Conservation (phyloP, 2,113 vertebrate genomes). For the Ondatra zibethicus region DNA sequence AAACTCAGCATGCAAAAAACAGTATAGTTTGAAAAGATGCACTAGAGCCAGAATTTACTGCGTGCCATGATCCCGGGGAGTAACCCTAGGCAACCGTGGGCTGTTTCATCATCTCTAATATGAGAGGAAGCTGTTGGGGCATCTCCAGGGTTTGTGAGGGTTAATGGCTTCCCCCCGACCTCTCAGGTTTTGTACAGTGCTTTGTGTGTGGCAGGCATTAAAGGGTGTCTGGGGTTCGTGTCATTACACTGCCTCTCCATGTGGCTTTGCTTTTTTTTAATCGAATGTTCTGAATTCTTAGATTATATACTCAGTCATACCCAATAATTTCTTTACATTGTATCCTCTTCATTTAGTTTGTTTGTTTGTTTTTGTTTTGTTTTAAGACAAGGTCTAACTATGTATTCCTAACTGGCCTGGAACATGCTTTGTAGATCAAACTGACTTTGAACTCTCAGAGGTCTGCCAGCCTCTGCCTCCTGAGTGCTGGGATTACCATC, state of each 20-base stretch:
- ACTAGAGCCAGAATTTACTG: not conserved
- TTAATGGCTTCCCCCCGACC: not conserved
- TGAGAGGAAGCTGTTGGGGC: not conserved
- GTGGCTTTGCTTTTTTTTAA: not conserved
- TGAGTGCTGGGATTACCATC: not conserved
- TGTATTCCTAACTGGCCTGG: not conserved
- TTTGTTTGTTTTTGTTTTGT: not conserved
- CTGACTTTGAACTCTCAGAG: not conserved
- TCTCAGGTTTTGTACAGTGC: not conserved
- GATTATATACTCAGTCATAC: not conserved
- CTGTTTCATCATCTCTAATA: not conserved
- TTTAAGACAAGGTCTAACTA: not conserved
- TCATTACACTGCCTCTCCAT: not conserved
- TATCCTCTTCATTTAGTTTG: not conserved
- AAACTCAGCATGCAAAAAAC: not conserved
- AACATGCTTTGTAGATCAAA: too few relatives aligned
- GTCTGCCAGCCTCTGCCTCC: not conserved
- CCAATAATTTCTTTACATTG: not conserved
- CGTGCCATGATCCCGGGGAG: rapidly evolving
- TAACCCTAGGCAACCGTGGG: not conserved
- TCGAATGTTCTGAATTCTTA: not conserved
- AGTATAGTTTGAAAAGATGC: not conserved
- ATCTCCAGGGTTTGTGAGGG: not conserved
- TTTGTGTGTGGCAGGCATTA: rapidly evolving
- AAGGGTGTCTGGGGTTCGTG: not conserved